phyloP scores from a whole-genome alignment of 1,140 invertebrate species.

The Plodia interpunctella region DNA sequence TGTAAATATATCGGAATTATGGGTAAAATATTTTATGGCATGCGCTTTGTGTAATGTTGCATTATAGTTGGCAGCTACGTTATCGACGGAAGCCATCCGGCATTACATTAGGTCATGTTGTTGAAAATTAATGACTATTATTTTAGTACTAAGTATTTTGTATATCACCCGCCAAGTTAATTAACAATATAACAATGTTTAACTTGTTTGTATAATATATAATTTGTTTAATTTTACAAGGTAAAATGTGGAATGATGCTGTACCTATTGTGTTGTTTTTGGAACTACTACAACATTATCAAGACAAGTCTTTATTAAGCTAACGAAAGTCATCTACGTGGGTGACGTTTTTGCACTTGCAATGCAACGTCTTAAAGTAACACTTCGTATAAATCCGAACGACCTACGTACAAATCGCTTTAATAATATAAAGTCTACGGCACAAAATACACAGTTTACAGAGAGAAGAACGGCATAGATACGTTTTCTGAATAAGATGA shows the following conservation, averaged over 20 bases:
- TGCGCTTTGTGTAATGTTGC: slow-evolving; percentile 20
- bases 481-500: too few species aligned
- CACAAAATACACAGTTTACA: neutral
- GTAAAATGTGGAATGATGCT: too few species aligned
- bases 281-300: too few species aligned
- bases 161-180: slow-evolving; percentile 30
- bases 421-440: too few species aligned
- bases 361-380: neutral
- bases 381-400: neutral
- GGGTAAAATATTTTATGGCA: slow-evolving; percentile 15
- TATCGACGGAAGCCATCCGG: slow-evolving; percentile 46
- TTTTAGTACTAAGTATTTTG: neutral
- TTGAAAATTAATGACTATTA: slow-evolving; percentile 7
- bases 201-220: slow-evolving; percentile 7
- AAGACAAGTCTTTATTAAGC: too few species aligned
- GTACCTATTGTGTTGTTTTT: too few species aligned
- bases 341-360: neutral
- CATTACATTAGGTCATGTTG: slow-evolving; percentile 31
- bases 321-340: neutral
- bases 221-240: neutral
- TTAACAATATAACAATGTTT: slow-evolving; percentile 24
- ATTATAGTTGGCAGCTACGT: slow-evolving; percentile 37
- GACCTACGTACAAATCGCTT: too few species aligned
- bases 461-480: neutral
- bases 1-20: slow-evolving; percentile 19